Conservation (phyloP, 2,113 vertebrate species). For the Sinocyclocheilus anophthalmus region DNA sequence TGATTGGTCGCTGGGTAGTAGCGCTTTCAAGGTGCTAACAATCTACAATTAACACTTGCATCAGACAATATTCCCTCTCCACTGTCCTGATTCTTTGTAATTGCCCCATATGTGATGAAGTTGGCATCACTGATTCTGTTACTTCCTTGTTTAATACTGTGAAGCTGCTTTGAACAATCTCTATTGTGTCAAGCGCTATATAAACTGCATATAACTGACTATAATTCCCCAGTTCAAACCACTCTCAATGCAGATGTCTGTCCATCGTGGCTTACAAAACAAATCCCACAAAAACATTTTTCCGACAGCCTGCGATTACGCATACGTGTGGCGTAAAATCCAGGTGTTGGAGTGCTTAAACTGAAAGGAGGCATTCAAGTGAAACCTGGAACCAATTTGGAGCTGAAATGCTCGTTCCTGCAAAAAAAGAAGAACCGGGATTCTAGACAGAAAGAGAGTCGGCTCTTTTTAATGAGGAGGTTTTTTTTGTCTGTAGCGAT, state of each 20-base stretch:
- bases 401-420: slow-evolving; percentile 1
- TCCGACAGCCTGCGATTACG: slow-evolving; percentile 22
- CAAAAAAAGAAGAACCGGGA: slow-evolving; percentile 1
- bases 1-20: neutral
- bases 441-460: neutral
- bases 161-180: too few relatives aligned
- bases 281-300: slow-evolving; percentile 1
- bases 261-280: neutral
- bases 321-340: slow-evolving; percentile 16
- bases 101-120: neutral
- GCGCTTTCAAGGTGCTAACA: slow-evolving; percentile 9
- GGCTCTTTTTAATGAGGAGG: neutral
- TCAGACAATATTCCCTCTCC: neutral
- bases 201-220: too few relatives aligned
- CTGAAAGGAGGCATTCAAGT: slow-evolving; percentile 18
- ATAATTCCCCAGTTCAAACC: neutral
- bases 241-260: neutral
- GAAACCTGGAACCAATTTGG: slow-evolving; percentile 37
- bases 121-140: neutral
- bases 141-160: too few relatives aligned
- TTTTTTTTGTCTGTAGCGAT: neutral
- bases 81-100: neutral
- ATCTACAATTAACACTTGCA: slow-evolving; percentile 8
- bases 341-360: slow-evolving; percentile 26
- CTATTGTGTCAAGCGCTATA: neutral